These are phyloP conservation scores for Adrianichthys oophorus DNA, from an alignment of 2,797 vertebrate genomes.

Conservation along the genomic window DNA sequence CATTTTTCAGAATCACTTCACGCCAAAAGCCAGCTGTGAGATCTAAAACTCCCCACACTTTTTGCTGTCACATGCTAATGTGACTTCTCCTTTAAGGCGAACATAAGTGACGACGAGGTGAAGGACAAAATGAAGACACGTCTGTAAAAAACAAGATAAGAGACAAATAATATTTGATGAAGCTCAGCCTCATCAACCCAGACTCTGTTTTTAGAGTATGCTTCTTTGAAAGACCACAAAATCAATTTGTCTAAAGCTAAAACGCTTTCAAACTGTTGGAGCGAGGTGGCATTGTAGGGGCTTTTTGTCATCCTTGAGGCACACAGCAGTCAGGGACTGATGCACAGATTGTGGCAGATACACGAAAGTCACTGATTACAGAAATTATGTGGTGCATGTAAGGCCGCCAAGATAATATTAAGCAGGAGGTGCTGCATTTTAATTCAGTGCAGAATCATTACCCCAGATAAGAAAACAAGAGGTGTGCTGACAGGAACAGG, in stretches of 20 bases:
- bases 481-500: conserved; percentile 35
- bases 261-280: conserved; percentile 16
- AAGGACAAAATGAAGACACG: conserved; percentile 13
- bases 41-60: too few relatives aligned
- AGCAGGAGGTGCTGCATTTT: conserved; percentile 40
- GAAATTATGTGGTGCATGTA: conserved; percentile 25
- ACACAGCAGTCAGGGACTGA: conserved; percentile 45
- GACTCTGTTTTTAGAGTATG: neutral
- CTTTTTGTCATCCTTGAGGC: conserved; percentile 44
- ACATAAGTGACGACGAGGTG: conserved; percentile 29
- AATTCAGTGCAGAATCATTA: conserved; percentile 38
- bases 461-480: conserved; percentile 48
- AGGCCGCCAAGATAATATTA: conserved; percentile 38
- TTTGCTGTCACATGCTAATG: conserved; percentile 8
- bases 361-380: conserved; percentile 62
- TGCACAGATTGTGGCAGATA: conserved; percentile 54
- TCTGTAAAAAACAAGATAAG: neutral
- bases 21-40: too few relatives aligned
- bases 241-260: conserved; percentile 28
- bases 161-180: neutral
- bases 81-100: conserved; percentile 9
- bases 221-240: conserved; percentile 24
- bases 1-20: too few relatives aligned
- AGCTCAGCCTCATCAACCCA: conserved; percentile 13
- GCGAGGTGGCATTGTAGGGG: conserved; percentile 20